Base-by-base conservation (phyloP, 2,888 invertebrate genomes). In the Cryptops parisi region DNA sequence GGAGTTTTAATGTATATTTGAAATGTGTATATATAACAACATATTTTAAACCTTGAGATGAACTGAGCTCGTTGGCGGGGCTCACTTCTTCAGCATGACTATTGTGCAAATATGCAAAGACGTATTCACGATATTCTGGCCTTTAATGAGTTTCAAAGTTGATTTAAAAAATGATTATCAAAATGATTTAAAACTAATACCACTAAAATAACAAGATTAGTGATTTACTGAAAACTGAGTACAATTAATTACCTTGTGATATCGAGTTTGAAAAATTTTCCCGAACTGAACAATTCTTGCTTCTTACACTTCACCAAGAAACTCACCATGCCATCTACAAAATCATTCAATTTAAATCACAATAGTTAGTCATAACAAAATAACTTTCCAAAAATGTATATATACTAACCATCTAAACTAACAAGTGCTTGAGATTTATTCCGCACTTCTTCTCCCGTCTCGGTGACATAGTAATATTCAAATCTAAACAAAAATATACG, bases 291-390 rank as follows among this genome's bases (percentile, higher is more conserved):
- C n/a, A 50, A 23, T n/a, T 2, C 3, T 12, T 19, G 23, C 23
- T 40, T 21, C n/a, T 40, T 39, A 23, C 50, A 50, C 23, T 50
- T 50, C 5, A 50, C 23, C 41, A 50, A 40, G 24, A 50, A 50
- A 12, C 50, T 41, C 19, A 40, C 39, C 22, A 50, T 50, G 2
- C n/a, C 41, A 50, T 39, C 50, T 50, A 4, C n/a, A 21, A 23
- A 17, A 12, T n/a, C 15, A 9, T 9, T 33, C 33, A 15, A 46
- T 3, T 23, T 22, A 46, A n/a, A n/a, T n/a, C n/a, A 46, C 19
- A 41, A 41, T 19, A 41, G 19, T 17, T 17, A 41, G 17, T 23
- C 19, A 1, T 23, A 46, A 46, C 2, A 46, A 46, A 46, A 9
- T 33, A 15, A 33, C 33, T 33, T 33, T 15, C 15, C 15, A 33